Percentiles rank a stretch among this genome's conserved stretches.
These are phyloP conservation scores for Parapristionchus giblindavisi DNA, from an alignment of 2,888 invertebrate species.

Conservation along the genomic window DNA sequence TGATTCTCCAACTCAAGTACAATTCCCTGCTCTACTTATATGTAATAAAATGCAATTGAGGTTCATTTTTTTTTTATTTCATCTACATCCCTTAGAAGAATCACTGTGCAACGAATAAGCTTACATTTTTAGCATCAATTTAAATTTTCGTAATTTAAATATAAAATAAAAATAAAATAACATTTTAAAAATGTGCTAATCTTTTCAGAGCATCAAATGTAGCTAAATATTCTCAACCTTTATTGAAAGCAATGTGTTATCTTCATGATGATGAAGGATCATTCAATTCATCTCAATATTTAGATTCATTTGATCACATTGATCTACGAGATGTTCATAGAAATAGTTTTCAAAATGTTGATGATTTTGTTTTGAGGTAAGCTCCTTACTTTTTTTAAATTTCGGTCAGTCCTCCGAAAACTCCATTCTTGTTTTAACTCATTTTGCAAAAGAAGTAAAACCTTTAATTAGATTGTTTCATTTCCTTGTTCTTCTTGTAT, in stretches of 20 bases:
- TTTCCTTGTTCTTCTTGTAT: background rate
- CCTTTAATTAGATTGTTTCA: background rate
- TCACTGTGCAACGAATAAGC: no score
- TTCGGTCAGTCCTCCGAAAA: no score
- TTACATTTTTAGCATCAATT: no score
- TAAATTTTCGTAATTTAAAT: background rate
- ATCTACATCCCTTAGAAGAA: no score
- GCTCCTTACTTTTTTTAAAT: no score
- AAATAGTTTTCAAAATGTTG: constrained; percentile 53
- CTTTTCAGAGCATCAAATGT: constrained; percentile 57
- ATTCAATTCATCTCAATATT: constrained; percentile 38
- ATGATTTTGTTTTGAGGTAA: constrained; percentile 60
- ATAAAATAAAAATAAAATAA: background rate
- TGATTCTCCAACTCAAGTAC: constrained; percentile 57
- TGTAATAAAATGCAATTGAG: constrained; percentile 67
- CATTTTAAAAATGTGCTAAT: background rate
- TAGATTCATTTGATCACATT: constrained; percentile 55
- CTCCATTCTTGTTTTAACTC: no score
- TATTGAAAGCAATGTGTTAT: constrained; percentile 51
- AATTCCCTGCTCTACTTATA: constrained; percentile 60
- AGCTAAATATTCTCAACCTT: constrained; percentile 48
- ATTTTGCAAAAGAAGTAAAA: background rate
- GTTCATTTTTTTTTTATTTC: constrained; percentile 43
- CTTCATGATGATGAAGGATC: constrained; percentile 51
- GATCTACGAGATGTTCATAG: constrained; percentile 53